Conservation (phyloP, 1,140 invertebrate genomes). For the Stegodyphus dumicola region DNA sequence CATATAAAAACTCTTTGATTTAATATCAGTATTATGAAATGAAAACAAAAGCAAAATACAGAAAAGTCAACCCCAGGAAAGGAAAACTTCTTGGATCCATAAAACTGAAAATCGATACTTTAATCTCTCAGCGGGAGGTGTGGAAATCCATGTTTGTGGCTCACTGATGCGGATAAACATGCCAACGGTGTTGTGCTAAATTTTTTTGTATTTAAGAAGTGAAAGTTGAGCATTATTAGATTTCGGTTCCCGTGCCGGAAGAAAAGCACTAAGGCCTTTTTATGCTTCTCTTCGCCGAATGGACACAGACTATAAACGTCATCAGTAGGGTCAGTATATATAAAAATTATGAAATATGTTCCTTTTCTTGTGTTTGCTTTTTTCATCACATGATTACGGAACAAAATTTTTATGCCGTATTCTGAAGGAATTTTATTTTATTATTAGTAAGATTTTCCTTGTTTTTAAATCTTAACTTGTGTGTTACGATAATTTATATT, state of each 20-base stretch:
- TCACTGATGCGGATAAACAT: constrained; percentile 13
- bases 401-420: no score
- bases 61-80: neutral
- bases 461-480: no score
- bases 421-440: no score
- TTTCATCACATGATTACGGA: no score
- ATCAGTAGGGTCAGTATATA: neutral
- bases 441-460: no score
- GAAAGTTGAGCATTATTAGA: constrained; percentile 33
- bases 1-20: no score
- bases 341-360: constrained; percentile 18
- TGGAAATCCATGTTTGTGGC: constrained; percentile 21
- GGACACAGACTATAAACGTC: constrained; percentile 6
- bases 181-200: neutral
- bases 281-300: neutral
- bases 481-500: no score
- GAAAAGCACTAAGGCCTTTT: neutral
- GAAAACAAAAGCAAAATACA: constrained; percentile 15
- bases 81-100: constrained; percentile 7
- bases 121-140: constrained; percentile 4
- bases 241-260: neutral
- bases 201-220: constrained; percentile 23
- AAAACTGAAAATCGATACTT: constrained; percentile 27
- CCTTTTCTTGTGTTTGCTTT: no score
- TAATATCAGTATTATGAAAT: neutral